Evolutionary conservation across 1,140 invertebrate species (phyloP).

Genomic region (Trialeurodes vaporariorum): DNA sequence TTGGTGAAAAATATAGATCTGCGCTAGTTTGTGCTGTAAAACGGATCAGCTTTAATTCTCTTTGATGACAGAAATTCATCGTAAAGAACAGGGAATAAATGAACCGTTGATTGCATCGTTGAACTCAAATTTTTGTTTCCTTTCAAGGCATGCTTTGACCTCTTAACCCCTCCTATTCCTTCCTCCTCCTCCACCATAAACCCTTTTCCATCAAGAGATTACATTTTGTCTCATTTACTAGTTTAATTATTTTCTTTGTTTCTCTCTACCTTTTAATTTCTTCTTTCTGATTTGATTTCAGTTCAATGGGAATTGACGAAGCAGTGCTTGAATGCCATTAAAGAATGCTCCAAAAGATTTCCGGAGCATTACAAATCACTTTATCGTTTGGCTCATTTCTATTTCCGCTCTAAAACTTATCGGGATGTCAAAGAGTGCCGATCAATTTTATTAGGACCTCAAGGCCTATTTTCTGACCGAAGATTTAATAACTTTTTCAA

Average conservation of each 20-base stretch:
- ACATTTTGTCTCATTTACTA: constrained; percentile 9
- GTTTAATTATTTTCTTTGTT: constrained; percentile 4
- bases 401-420: constrained; percentile 55
- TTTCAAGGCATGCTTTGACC: too few relatives aligned
- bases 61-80: too few relatives aligned
- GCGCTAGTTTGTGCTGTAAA: too few relatives aligned
- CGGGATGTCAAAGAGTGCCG: constrained; percentile 55
- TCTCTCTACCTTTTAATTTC: constrained; percentile 18
- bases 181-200: constrained; percentile 2
- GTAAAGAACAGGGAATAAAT: too few relatives aligned
- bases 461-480: constrained; percentile 72
- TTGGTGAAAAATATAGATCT: too few relatives aligned
- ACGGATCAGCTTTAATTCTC: too few relatives aligned
- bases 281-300: constrained; percentile 24
- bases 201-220: not conserved
- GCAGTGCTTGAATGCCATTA: constrained; percentile 60
- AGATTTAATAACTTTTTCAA: constrained; percentile 84
- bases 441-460: constrained; percentile 55
- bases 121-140: too few relatives aligned
- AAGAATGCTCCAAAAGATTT: constrained; percentile 72
- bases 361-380: constrained; percentile 87
- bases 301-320: constrained; percentile 38
- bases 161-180: not conserved
- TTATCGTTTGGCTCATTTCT: constrained; percentile 75
- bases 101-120: too few relatives aligned